These are phyloP conservation scores for Microhierax caerulescens DNA, from an alignment of 2,797 vertebrate species.

Conservation along the genomic window DNA sequence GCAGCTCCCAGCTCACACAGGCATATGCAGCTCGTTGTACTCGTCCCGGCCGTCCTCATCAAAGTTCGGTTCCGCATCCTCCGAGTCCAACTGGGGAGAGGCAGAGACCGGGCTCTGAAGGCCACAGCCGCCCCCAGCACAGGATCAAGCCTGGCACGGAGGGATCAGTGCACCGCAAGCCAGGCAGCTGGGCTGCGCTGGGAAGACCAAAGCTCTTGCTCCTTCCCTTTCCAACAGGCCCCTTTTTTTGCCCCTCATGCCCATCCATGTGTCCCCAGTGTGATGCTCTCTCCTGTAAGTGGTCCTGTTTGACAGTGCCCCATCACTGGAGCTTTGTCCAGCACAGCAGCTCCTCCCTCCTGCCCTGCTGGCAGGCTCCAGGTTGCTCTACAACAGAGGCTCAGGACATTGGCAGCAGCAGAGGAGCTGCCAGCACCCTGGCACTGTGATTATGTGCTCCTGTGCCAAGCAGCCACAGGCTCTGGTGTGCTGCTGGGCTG, in stretches of 20 bases:
- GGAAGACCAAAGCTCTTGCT: not conserved
- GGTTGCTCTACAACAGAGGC: not conserved
- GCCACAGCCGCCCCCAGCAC: not conserved
- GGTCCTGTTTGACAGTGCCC: not conserved
- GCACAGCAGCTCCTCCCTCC: not conserved
- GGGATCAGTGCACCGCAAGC: not conserved
- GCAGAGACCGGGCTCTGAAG: conserved; percentile 9
- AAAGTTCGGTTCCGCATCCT: conserved; percentile 94
- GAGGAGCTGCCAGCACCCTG: not conserved
- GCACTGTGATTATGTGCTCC: not conserved
- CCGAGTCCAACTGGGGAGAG: conserved; percentile 87
- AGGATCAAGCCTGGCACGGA: not conserved
- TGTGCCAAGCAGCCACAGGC: not conserved
- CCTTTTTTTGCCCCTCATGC: not conserved
- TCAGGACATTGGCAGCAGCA: not conserved
- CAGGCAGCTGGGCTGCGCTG: not conserved
- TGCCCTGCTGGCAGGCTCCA: not conserved
- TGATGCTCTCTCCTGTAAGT: not conserved
- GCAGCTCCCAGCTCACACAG: conserved; percentile 79
- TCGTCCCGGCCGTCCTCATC: conserved; percentile 94
- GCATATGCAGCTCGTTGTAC: conserved; percentile 98
- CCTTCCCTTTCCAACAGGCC: not conserved
- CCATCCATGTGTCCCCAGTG: accelerated
- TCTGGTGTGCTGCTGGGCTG: not conserved
- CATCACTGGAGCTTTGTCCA: not conserved